A percentile compares a stretch with the other conserved stretches of the same genome.
Conservation (phyloP, 1,140 invertebrate species). For the Orchesella cincta region DNA sequence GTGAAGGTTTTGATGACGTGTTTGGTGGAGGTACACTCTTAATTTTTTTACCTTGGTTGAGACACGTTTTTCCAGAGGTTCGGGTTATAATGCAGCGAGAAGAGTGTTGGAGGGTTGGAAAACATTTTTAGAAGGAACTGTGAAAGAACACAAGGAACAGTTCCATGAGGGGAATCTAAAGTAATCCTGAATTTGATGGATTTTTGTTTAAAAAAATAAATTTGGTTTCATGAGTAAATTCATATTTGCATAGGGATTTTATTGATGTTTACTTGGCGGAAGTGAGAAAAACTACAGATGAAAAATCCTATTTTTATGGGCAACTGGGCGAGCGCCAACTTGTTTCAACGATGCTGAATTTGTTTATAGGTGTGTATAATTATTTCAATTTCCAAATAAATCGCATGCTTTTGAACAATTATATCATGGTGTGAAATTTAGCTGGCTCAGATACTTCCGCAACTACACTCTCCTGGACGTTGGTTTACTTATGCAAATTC, state of each 20-base stretch:
- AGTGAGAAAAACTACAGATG: not conserved
- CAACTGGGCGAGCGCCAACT: not conserved
- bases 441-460: constrained; percentile 27
- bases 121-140: not conserved
- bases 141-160: not conserved
- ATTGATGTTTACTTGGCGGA: not conserved
- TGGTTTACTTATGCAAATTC: constrained; percentile 25
- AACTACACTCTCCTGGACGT: constrained; percentile 8
- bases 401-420: not conserved
- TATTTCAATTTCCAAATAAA: not conserved
- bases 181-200: not conserved
- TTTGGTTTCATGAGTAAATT: not conserved
- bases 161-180: not conserved
- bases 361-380: not conserved
- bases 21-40: not conserved
- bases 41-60: not conserved
- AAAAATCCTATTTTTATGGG: not conserved
- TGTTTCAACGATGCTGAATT: not conserved
- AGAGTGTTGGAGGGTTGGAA: not conserved
- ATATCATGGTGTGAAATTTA: not conserved
- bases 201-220: too few species aligned
- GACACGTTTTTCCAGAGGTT: not conserved
- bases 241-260: not conserved
- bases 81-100: not conserved
- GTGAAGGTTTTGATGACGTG: not conserved